phyloP scores from a whole-genome alignment of 2,888 invertebrate species.

The Acleris holmiana region DNA sequence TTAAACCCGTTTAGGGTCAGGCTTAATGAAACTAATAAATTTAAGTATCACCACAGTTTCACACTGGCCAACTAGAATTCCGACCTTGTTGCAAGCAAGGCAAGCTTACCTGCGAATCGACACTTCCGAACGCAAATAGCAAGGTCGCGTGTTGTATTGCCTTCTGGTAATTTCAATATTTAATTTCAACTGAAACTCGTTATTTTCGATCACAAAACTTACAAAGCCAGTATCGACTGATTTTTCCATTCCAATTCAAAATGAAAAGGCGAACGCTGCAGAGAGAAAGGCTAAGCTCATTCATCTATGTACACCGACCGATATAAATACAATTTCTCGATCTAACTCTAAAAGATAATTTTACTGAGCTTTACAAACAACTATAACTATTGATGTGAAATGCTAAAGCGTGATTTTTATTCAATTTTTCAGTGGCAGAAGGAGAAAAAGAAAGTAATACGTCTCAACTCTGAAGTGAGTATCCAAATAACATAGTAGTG shows the following conservation, averaged over 20 bases:
- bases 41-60: conserved; percentile 23
- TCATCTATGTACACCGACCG: not conserved
- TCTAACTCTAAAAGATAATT: conserved; percentile 12
- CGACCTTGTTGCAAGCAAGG: conserved; percentile 62
- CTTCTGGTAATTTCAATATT: conserved; percentile 7
- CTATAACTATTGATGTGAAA: conserved; percentile 12
- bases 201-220: not conserved
- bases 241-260: not conserved
- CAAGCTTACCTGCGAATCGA: conserved; percentile 61
- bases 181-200: not conserved
- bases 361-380: not conserved
- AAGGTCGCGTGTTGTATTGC: conserved; percentile 51
- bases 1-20: not conserved
- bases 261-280: not conserved
- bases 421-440: conserved; percentile 3
- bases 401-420: not conserved
- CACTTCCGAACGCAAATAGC: conserved; percentile 64
- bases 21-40: conserved; percentile 13
- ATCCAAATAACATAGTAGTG: not conserved
- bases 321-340: conserved; percentile 7
- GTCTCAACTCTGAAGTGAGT: no score
- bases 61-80: conserved; percentile 23
- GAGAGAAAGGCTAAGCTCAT: not conserved
- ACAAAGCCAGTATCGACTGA: not conserved
- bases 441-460: conserved; percentile 1